These are phyloP conservation scores for Ornithoptera alexandrae DNA, from an alignment of 2,888 invertebrate genomes.

Conservation along the genomic window DNA sequence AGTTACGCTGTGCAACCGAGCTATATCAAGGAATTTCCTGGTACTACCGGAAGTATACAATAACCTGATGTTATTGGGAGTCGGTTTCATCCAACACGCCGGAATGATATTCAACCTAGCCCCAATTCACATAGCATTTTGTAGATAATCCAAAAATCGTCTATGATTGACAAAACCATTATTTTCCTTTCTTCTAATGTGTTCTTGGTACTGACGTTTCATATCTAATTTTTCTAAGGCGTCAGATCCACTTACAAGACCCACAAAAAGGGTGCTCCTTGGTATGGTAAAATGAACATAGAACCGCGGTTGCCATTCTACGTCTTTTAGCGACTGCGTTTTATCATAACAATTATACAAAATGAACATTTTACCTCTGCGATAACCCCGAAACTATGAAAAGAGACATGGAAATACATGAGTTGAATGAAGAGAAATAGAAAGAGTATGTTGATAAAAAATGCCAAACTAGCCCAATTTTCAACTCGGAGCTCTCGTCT, in stretches of 20 bases:
- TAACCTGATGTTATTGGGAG: no score
- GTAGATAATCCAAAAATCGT: no score
- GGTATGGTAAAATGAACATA: background rate
- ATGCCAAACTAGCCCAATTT: background rate
- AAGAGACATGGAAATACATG: background rate
- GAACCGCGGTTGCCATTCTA: background rate
- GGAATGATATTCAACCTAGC: no score
- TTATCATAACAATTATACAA: background rate
- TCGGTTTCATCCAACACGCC: no score
- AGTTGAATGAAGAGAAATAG: background rate
- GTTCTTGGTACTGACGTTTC: constrained; percentile 43
- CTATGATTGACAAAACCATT: constrained; percentile 21
- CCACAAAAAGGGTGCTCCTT: constrained; percentile 24
- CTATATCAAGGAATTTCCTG: no score
- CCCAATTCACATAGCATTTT: no score
- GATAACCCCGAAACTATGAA: background rate
- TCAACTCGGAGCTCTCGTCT: background rate
- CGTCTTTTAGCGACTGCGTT: background rate
- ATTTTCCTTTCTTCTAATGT: constrained; percentile 41
- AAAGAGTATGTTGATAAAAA: background rate
- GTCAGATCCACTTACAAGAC: constrained; percentile 35
- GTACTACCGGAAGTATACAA: no score
- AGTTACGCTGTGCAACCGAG: no score
- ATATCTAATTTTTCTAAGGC: constrained; percentile 37
- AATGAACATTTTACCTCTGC: background rate